phyloP scores from a whole-genome alignment of 2,888 invertebrate species.

The Trisateles emortualis region DNA sequence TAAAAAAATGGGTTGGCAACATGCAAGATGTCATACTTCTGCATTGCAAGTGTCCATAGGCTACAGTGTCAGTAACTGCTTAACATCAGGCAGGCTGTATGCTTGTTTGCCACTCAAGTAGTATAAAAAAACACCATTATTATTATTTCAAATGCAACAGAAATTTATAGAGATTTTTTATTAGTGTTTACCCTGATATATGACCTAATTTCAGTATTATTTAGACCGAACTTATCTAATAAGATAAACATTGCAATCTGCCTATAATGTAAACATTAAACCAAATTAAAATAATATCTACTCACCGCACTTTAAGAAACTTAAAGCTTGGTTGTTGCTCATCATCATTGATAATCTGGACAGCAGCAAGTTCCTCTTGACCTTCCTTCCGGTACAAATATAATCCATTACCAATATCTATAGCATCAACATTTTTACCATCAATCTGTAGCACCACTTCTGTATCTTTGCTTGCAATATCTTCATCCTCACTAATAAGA shows the following conservation, averaged over 20 bases:
- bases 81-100: no score
- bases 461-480: slow-evolving; percentile 70
- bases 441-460: slow-evolving; percentile 81
- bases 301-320: slow-evolving; percentile 84
- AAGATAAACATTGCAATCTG: background rate
- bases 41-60: no score
- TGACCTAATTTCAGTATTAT: background rate
- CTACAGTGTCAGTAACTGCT: no score
- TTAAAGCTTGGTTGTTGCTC: slow-evolving; percentile 76
- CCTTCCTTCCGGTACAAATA: slow-evolving; percentile 80
- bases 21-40: no score
- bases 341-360: slow-evolving; percentile 76
- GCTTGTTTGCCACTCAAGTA: no score
- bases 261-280: background rate
- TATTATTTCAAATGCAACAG: no score
- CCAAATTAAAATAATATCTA: slow-evolving; percentile 10
- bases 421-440: slow-evolving; percentile 82
- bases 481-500: slow-evolving; percentile 57
- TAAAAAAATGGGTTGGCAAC: no score
- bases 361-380: slow-evolving; percentile 77
- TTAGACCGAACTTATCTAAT: background rate
- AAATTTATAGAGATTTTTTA: background rate
- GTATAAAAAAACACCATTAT: no score
- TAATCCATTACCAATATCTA: slow-evolving; percentile 81
- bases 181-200: background rate